Conservation (phyloP, 2,113 vertebrate genomes). For the Sminthopsis crassicaudata region DNA sequence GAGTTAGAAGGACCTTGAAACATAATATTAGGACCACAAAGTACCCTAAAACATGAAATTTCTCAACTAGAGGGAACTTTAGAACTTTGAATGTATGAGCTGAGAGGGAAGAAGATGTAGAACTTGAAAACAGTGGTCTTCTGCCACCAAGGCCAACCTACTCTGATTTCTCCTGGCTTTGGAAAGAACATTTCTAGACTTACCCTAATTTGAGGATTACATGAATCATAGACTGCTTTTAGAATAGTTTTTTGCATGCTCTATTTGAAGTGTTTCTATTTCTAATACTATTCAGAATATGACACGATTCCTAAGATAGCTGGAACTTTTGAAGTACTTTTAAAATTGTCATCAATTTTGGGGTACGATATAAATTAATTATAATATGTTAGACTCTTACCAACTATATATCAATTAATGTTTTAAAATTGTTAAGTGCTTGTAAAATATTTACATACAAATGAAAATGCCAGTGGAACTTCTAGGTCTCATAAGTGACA, state of each 20-base stretch:
- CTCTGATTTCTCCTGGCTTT: background rate
- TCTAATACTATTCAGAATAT: background rate
- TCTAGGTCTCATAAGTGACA: background rate
- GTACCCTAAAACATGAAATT: background rate
- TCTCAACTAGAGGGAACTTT: background rate
- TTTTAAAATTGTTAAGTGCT: background rate
- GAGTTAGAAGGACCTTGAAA: too few relatives aligned
- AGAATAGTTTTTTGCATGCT: background rate
- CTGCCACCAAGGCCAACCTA: background rate
- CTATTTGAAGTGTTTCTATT: background rate
- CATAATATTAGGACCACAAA: too few relatives aligned
- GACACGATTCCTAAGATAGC: background rate
- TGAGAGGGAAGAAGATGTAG: background rate
- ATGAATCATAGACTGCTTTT: background rate
- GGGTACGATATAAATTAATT: background rate
- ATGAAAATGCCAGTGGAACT: background rate
- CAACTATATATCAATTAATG: background rate
- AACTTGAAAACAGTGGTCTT: background rate
- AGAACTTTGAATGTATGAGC: too few relatives aligned
- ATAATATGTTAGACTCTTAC: background rate
- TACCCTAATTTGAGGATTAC: background rate
- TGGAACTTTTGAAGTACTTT: background rate
- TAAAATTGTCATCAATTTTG: background rate
- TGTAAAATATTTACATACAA: background rate
- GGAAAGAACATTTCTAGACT: background rate